Evolutionary conservation across 1,140 invertebrate species (phyloP).

Genomic region (Drosophila malerkotliana): DNA sequence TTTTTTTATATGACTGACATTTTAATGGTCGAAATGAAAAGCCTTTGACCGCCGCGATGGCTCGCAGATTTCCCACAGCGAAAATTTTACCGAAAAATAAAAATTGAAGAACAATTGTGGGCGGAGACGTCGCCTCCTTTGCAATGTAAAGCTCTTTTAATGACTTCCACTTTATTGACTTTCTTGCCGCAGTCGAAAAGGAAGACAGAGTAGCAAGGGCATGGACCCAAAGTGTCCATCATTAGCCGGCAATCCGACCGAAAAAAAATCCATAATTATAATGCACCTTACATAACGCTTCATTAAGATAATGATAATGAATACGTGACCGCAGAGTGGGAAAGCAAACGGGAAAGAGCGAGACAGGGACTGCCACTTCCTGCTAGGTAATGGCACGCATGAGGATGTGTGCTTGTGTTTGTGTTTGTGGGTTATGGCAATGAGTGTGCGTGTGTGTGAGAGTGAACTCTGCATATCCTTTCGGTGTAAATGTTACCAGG

Average conservation of each 20-base stretch:
- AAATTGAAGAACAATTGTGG: slow-evolving; percentile 37
- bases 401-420: slow-evolving; percentile 46
- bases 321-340: slow-evolving; percentile 67
- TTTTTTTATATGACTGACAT: slow-evolving; percentile 51
- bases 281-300: slow-evolving; percentile 81
- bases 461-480: slow-evolving; percentile 33
- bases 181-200: slow-evolving; percentile 24
- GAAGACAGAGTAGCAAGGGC: slow-evolving; percentile 22
- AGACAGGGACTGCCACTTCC: slow-evolving; percentile 42
- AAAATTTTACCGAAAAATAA: slow-evolving; percentile 15
- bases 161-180: slow-evolving; percentile 77
- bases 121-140: slow-evolving; percentile 16
- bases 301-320: slow-evolving; percentile 82
- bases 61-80: slow-evolving; percentile 24
- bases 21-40: slow-evolving; percentile 74
- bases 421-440: slow-evolving; percentile 9
- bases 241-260: slow-evolving; percentile 52
- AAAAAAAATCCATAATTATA: slow-evolving; percentile 80
- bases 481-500: slow-evolving; percentile 38
- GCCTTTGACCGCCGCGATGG: slow-evolving; percentile 22
- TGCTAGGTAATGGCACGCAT: slow-evolving; percentile 72
- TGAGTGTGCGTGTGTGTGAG: slow-evolving; percentile 15
- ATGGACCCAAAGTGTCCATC: slow-evolving; percentile 53
- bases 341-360: background rate
- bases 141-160: slow-evolving; percentile 60